Conservation (phyloP, 2,113 vertebrate species). For the Rutilus rutilus region DNA sequence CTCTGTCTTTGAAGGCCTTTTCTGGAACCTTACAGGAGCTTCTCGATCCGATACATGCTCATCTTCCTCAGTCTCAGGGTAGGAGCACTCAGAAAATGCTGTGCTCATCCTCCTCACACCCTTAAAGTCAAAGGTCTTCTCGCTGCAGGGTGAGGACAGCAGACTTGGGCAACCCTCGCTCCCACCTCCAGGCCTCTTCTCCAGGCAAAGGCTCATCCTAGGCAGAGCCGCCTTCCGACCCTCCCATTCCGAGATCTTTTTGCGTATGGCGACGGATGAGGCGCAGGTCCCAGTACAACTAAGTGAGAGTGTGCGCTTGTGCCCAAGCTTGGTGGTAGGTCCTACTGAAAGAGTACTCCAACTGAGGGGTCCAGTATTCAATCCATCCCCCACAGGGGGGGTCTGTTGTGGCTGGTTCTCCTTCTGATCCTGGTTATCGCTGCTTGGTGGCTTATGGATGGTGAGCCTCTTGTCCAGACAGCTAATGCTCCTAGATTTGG, state of each 20-base stretch:
- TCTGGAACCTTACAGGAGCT: conserved; percentile 82
- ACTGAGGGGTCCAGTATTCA: conserved; percentile 73
- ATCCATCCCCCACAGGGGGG: conserved; percentile 71
- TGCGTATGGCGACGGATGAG: conserved; percentile 84
- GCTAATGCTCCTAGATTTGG: conserved; percentile 85
- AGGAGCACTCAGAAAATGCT: conserved; percentile 95
- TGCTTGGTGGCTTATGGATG: conserved; percentile 74
- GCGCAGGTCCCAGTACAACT: conserved; percentile 76
- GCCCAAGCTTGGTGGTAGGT: conserved; percentile 73
- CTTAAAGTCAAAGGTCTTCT: conserved; percentile 94
- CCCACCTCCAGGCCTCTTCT: conserved; percentile 82
- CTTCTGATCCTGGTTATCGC: conserved; percentile 68
- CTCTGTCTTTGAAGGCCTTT: conserved; percentile 81
- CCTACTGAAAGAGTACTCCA: conserved; percentile 84
- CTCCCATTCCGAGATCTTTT: conserved; percentile 98
- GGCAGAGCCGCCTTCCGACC: conserved; percentile 83
- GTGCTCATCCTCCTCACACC: conserved; percentile 93
- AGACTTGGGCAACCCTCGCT: conserved; percentile 90
- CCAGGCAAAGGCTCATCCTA: conserved; percentile 85
- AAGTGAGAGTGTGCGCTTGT: conserved; percentile 79
- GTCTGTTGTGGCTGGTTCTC: conserved; percentile 69
- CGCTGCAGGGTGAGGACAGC: conserved; percentile 90
- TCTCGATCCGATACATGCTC: conserved; percentile 85
- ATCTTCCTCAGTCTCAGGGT: conserved; percentile 91
- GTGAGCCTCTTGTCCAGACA: conserved; percentile 88